Percentiles rank a stretch among this genome's conserved stretches.
phyloP scores from a whole-genome alignment of 53 echinoderm and acorn worm genomes.

The Crossaster papposus region DNA sequence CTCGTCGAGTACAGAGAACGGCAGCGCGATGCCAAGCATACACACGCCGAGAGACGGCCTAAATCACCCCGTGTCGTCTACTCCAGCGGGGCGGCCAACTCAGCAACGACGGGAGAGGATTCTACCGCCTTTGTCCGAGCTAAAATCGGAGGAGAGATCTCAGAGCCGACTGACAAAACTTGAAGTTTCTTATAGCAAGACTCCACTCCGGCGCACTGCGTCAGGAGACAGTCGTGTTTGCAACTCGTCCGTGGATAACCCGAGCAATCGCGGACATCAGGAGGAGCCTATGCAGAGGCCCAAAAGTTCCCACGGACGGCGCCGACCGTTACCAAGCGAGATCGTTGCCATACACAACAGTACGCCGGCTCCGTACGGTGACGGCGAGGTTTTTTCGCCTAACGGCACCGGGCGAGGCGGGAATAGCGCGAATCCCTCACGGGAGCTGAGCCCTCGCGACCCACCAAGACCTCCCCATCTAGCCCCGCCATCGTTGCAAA shows the following conservation, averaged over 20 bases:
- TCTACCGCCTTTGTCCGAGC: slow-evolving; percentile 50
- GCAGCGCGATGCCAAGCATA: slow-evolving; percentile 8
- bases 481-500: not conserved
- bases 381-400: slow-evolving; percentile 9
- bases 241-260: not conserved
- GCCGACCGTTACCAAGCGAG: slow-evolving; percentile 40
- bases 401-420: not conserved
- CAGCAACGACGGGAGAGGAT: slow-evolving; percentile 25
- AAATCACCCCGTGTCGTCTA: slow-evolving; percentile 7
- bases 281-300: slow-evolving; percentile 36
- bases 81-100: not conserved
- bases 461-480: not conserved
- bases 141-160: slow-evolving; percentile 1
- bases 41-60: slow-evolving; percentile 8
- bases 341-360: slow-evolving; percentile 23
- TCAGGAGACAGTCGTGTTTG: slow-evolving; percentile 15
- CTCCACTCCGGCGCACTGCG: slow-evolving; percentile 46
- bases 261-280: not conserved
- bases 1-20: not conserved
- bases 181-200: slow-evolving; percentile 8
- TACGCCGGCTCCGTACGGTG: slow-evolving; percentile 1
- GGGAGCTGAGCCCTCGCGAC: not conserved
- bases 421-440: not conserved
- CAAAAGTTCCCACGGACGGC: slow-evolving; percentile 50
- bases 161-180: not conserved